Base-by-base conservation (phyloP, 2,797 vertebrate genomes). In the Cirrhinus molitorella region DNA sequence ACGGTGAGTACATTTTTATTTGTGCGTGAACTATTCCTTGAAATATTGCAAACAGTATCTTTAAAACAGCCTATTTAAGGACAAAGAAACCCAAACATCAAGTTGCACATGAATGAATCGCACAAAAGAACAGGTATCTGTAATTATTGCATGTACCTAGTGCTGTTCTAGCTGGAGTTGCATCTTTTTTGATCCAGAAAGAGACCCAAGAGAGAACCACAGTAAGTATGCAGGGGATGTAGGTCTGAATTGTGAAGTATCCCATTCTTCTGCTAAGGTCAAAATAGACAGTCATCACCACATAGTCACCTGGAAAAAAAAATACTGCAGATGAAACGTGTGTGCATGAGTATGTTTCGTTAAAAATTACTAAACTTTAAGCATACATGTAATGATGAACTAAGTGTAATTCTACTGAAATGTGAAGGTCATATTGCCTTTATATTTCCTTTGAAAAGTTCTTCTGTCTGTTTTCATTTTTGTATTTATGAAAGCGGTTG, bases 121-220 rank as follows among this genome's bases (percentile, higher is more conserved):
- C 28, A 37, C 16, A 53, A 16, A 14, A 16, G 31, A 43, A 47
- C 40, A 57, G 40, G 17, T 49, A 16, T 49, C 21, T 71, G 66
- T 72, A 75, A 51, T 85, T 68, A 21, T 21, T 51, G 65, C 10
- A 89, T 91, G 89, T 94, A 99, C 97, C 97, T 93, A 99, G 89
- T 86, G 98, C 96, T 13, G 98, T 99, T 90, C 98, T 95, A 89
- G 98, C 97, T 67, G 98, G 98, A 13, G 97, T 99, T 73, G 97
- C 97, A 67, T 99, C 98, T 89, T 98, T 98, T 92, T 99, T 99
- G 89, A 99, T 99, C 97, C 97, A 99, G 91, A 99, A 98, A 9
- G 97, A 99, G 13, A 99, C 98, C 98, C 98, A 99, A 70, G 97
- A 99, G 53, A 99, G 94, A 83, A 99, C 98, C 88, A 99, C 98